Conservation (phyloP, 2,797 vertebrate species). For the Melanotaenia nigrans region DNA sequence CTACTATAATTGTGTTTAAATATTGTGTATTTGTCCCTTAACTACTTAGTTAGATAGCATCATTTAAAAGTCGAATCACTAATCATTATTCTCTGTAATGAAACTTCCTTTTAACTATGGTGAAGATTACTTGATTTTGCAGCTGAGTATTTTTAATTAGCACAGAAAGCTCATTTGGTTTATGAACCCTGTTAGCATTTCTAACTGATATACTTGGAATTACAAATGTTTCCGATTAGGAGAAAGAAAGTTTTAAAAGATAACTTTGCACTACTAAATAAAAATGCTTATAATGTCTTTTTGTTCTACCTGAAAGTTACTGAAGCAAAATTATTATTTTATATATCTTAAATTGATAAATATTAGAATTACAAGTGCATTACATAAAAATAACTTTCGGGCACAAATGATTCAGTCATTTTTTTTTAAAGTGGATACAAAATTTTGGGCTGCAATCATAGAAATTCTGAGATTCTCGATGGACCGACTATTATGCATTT, state of each 20-base stretch:
- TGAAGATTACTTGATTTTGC: background rate
- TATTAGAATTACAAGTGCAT: background rate
- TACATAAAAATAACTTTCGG: background rate
- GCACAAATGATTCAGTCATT: background rate
- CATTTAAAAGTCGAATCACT: background rate
- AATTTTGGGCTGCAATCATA: constrained; percentile 7
- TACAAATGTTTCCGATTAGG: background rate
- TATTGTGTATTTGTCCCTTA: background rate
- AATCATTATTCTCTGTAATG: background rate
- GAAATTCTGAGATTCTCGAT: background rate
- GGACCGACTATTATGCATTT: constrained; percentile 10
- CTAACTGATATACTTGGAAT: background rate
- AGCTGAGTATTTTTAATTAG: constrained; percentile 1
- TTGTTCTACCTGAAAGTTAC: background rate
- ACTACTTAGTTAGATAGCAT: background rate
- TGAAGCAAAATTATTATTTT: constrained; percentile 1
- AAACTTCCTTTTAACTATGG: background rate
- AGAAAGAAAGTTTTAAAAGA: constrained; percentile 1
- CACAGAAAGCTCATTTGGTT: background rate
- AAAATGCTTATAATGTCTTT: background rate
- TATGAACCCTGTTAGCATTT: background rate
- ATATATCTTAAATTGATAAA: background rate
- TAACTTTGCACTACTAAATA: background rate
- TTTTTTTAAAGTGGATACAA: constrained; percentile 3
- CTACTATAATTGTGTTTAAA: background rate